Base-by-base conservation (phyloP, 2,888 invertebrate genomes). In the Penaeus monodon region DNA sequence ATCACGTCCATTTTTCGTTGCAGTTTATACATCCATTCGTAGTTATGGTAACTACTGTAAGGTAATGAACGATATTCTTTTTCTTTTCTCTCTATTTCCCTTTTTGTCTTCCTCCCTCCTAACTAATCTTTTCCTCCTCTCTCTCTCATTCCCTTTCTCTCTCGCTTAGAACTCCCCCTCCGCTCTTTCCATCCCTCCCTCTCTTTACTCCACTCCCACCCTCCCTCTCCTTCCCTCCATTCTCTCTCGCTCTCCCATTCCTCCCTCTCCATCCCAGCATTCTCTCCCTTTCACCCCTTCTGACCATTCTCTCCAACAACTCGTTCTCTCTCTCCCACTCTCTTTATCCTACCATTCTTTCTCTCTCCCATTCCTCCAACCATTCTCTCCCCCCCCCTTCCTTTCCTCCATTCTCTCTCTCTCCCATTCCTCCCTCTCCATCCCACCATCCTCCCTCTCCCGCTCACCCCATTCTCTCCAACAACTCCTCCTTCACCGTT, bases 71-170 rank as follows among this genome's bases (percentile, higher is more conserved):
- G 33, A 2, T 38, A 38, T 38, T 38, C 33, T 38, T 76, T 24
- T 76, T 24, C 22, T 24, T 38, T 44, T 76, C 76, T 76, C 76
- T 76, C 76, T 33, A 33, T 33, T 49, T 76, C 76, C 49, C 38
- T 10, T 22, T 4, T 2, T 70, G 3, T 3, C 3, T 8, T n/a
- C n/a, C 70, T 14, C 49, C 17, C 2, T 76, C 49, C 6, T 22
- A 27, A 10, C 24, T 14, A 27, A 2, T 38, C 24, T 1, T 74
- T 1, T 76, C 49, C 38, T 8, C 20, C 49, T 76, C 44, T 76
- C 44, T 76, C 49, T 76, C 49, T 76, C 49, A 0, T 12, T 33
- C 2, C 8, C 29, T 74, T 10, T 38, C 74, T 74, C 74, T n/a
- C 44, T 27, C 74, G 29, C 38, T 33, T 2, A 14, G 10, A 7